Evolutionary conservation across 1,140 invertebrate species (phyloP).

Genomic region (Cydia strobilella): DNA sequence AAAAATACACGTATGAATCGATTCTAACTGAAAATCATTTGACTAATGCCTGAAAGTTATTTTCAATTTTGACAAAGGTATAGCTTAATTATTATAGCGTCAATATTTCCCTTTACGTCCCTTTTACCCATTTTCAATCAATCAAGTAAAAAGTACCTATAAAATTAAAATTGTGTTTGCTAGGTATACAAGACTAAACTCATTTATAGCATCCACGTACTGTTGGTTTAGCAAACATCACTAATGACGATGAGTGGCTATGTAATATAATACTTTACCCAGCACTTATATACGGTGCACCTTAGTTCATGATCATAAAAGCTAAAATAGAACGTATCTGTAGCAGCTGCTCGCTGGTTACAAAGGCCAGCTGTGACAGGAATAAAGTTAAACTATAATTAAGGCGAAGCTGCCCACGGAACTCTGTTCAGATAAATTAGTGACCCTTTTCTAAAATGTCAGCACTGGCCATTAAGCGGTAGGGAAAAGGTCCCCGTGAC

Average conservation of each 20-base stretch:
- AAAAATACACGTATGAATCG: too few relatives aligned
- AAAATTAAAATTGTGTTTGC: not conserved
- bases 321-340: not conserved
- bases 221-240: slow-evolving; percentile 27
- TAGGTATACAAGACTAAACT: slow-evolving; percentile 6
- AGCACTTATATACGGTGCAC: not conserved
- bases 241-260: slow-evolving; percentile 26
- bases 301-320: not conserved
- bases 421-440: slow-evolving; percentile 73
- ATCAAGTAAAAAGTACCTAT: not conserved
- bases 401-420: slow-evolving; percentile 59
- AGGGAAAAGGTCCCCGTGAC: slow-evolving; percentile 55
- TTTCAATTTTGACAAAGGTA: too few relatives aligned
- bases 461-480: slow-evolving; percentile 55
- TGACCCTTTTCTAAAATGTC: slow-evolving; percentile 73
- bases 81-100: too few relatives aligned
- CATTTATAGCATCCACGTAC: slow-evolving; percentile 24
- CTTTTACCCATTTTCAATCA: not conserved
- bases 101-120: too few relatives aligned
- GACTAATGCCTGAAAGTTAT: too few relatives aligned
- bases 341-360: slow-evolving; percentile 11
- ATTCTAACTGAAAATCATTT: too few relatives aligned
- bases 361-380: slow-evolving; percentile 42
- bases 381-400: slow-evolving; percentile 76
- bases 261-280: slow-evolving; percentile 2